Evolutionary conservation across 2,888 invertebrate genomes (phyloP).

Genomic region (Melipona bicolor): DNA sequence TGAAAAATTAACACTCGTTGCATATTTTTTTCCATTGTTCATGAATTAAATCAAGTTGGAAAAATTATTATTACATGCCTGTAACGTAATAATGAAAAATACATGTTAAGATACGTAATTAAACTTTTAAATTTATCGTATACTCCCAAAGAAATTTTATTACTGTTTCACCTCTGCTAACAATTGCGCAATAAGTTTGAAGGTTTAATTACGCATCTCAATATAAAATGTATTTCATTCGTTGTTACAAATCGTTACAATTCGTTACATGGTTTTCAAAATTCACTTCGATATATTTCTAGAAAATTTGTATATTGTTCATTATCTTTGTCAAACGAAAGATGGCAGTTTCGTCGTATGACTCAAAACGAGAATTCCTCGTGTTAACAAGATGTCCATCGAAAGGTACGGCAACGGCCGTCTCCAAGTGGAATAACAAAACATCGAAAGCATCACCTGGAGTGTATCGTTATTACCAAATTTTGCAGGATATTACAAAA

Average conservation of each 20-base stretch:
- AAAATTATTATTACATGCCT: too few species aligned
- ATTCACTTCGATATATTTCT: too few species aligned
- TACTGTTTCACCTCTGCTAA: neutral
- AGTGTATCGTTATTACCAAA: conserved; percentile 52
- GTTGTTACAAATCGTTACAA: neutral
- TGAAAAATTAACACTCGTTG: too few species aligned
- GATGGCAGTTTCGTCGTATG: neutral
- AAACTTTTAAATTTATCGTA: neutral
- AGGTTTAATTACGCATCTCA: neutral
- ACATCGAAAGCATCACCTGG: conserved; percentile 33
- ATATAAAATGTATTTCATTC: neutral
- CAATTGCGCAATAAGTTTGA: neutral
- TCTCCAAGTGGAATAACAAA: conserved; percentile 27
- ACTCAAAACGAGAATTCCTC: neutral
- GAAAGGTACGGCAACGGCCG: neutral
- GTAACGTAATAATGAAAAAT: neutral
- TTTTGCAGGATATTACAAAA: conserved; percentile 58
- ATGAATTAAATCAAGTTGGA: too few species aligned
- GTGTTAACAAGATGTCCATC: neutral
- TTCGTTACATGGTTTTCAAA: neutral
- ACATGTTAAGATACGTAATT: neutral
- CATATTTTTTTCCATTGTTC: too few species aligned
- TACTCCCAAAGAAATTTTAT: neutral
- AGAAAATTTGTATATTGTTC: neutral
- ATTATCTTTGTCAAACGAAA: neutral